Conservation (phyloP, 2,113 vertebrate genomes). For the Rhombomys opimus region DNA sequence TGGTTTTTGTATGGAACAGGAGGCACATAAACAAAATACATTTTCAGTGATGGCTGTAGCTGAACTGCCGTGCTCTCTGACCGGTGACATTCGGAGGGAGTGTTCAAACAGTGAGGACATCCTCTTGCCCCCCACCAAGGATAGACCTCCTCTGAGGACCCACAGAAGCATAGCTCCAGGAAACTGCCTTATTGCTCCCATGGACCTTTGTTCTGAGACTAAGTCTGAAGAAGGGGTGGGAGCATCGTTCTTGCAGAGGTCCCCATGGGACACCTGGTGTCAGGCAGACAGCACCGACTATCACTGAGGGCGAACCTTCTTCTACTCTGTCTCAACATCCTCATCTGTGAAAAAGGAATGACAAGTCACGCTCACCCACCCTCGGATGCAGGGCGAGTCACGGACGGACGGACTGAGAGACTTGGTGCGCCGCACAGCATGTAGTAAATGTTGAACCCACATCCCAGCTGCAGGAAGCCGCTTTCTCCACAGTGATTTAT, state of each 20-base stretch:
- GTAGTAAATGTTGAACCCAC: background rate
- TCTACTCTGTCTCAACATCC: background rate
- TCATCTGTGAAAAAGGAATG: background rate
- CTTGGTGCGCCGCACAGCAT: background rate
- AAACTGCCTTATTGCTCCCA: background rate
- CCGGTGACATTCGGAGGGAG: background rate
- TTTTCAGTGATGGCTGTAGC: background rate
- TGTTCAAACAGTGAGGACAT: background rate
- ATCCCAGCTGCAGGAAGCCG: background rate
- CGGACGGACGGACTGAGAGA: background rate
- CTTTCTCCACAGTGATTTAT: background rate
- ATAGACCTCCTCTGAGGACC: background rate
- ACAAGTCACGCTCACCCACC: background rate
- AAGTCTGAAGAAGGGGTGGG: background rate
- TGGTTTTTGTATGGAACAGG: background rate
- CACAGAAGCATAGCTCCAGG: background rate
- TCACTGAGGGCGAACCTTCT: background rate
- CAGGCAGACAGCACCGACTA: accelerated
- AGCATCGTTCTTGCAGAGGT: background rate
- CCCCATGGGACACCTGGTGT: background rate
- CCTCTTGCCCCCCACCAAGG: background rate
- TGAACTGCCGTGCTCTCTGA: background rate
- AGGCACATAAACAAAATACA: background rate
- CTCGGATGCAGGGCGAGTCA: background rate
- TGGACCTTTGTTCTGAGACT: background rate